Percentiles rank a stretch among this genome's conserved stretches.
Conservation (phyloP, 2,113 vertebrate species). For the Urocolius indicus region DNA sequence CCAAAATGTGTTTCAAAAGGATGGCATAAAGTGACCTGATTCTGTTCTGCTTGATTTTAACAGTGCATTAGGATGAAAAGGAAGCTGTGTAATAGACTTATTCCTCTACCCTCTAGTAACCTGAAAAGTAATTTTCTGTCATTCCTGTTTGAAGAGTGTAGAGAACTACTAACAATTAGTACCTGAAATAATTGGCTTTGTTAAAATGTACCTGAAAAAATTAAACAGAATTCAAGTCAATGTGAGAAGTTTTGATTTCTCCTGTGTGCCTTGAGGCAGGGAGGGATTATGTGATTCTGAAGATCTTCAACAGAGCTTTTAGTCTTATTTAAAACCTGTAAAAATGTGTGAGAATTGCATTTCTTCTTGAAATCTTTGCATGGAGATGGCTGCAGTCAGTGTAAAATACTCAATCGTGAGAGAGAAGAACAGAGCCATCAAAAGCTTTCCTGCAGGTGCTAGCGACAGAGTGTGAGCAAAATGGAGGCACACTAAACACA, state of each 20-base stretch:
- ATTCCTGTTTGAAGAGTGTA: neutral
- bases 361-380: neutral
- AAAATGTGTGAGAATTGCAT: neutral
- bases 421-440: neutral
- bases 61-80: neutral
- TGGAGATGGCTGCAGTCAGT: neutral
- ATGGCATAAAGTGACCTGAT: neutral
- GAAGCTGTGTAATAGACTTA: neutral
- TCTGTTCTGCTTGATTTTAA: neutral
- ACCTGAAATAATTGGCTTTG: neutral
- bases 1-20: neutral
- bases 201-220: neutral
- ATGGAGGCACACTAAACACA: rapidly evolving
- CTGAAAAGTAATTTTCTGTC: neutral
- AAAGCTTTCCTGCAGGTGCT: neutral
- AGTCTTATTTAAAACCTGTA: neutral
- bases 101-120: neutral
- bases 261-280: neutral
- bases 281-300: neutral
- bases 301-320: neutral
- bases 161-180: neutral
- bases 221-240: neutral
- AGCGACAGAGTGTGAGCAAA: neutral
- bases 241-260: neutral
- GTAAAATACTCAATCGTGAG: neutral